Percentiles rank a stretch among this genome's conserved stretches.
Conservation (phyloP, 2,888 invertebrate species). For the Patella ulyssiponensis region DNA sequence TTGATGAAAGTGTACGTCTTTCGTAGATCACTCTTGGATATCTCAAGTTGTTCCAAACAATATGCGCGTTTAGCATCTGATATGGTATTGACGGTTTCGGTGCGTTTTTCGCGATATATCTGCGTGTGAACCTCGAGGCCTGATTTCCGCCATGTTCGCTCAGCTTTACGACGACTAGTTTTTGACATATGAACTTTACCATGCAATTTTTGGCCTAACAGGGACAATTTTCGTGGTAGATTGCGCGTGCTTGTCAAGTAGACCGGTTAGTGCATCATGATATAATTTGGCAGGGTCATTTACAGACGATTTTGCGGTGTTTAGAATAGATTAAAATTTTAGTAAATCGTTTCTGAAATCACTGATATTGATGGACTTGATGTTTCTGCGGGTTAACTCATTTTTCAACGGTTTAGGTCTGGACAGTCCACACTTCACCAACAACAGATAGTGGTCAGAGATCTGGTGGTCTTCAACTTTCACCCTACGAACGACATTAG, state of each 20-base stretch:
- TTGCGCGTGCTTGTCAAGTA: slow-evolving; percentile 15
- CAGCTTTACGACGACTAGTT: not conserved
- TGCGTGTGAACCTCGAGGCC: not conserved
- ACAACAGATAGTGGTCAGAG: too few species aligned
- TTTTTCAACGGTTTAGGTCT: too few species aligned
- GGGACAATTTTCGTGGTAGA: not conserved
- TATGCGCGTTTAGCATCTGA: not conserved
- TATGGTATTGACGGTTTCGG: not conserved
- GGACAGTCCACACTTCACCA: too few species aligned
- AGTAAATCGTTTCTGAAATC: slow-evolving; percentile 7
- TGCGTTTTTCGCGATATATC: not conserved
- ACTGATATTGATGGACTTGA: slow-evolving; percentile 3
- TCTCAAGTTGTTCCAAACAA: not conserved
- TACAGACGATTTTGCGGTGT: too few species aligned
- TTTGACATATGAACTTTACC: not conserved
- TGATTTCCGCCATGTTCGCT: slow-evolving; percentile 8
- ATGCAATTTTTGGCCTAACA: not conserved
- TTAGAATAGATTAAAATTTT: not conserved
- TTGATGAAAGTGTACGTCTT: not conserved
- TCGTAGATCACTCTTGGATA: not conserved
- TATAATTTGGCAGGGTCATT: not conserved
- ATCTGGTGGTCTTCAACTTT: slow-evolving; percentile 14
- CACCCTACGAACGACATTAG: not conserved
- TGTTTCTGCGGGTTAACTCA: not conserved
- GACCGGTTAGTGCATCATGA: too few species aligned